Base-by-base conservation (phyloP, 2,113 vertebrate genomes). In the Callipepla squamata region DNA sequence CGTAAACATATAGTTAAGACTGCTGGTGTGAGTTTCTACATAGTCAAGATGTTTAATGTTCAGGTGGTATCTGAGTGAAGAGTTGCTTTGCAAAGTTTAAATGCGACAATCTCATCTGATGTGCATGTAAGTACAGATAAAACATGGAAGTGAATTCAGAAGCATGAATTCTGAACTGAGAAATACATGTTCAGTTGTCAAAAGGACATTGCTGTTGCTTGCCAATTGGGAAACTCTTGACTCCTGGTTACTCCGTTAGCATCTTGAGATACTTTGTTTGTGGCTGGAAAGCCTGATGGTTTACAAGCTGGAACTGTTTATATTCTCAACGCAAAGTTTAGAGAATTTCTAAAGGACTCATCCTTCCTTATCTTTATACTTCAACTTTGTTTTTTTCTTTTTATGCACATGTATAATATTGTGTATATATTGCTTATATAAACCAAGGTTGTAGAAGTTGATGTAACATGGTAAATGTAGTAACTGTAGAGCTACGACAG, bases 311-410 rank as follows among this genome's bases (percentile, higher is more conserved):
- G 79, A 69, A 62, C 53, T 47, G 45, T 82, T 92, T 85, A 83
- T 89, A 30, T 58, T 78, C 58, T 55, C 66, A 40, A 66, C 69
- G 47, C 20, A 36, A 85, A 69, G 58, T 92, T 94, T 85, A 82
- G 63, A 48, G 72, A 0, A 18, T 55, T 92, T 87, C 36, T 72
- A 78, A 75, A 89, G 66, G 62, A 32, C 16, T 90, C 17, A 21
- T 86, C 70, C 62, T 90, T 68, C 58, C 77, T 89, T 89, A 90
- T 76, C 83, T 80, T 88, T 73, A 23, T 83, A 5, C 13, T 88
- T 81, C 61, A 70, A 22, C 63, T 87, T 17, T 84, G 12, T 11
- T 87, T 77, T 58, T 58, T 58, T 19, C 10, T 82, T 82, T 80
- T 65, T 67, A 19, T 40, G 34, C 15, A 23, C 20, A 16, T 25